A percentile compares a stretch with the other conserved stretches of the same genome.
Conservation (phyloP, 2,113 vertebrate species). For the Tupaia tana region DNA sequence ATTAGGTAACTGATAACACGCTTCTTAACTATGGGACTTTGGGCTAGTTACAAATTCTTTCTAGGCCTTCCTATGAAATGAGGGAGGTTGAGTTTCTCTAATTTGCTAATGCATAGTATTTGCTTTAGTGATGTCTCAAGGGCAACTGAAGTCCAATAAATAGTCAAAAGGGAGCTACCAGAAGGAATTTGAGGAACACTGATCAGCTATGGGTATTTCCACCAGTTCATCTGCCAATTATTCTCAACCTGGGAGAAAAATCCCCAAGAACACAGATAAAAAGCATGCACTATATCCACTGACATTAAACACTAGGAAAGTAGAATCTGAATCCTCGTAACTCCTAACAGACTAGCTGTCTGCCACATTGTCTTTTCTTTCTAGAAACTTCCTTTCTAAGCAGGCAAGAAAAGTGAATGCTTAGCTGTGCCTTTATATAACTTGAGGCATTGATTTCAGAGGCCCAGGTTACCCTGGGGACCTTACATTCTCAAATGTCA, state of each 20-base stretch:
- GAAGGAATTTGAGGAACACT: background rate
- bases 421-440: background rate
- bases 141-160: background rate
- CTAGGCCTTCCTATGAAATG: slow-evolving; percentile 22
- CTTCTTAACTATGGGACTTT: background rate
- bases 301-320: background rate
- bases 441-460: background rate
- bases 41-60: background rate
- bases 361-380: background rate
- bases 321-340: background rate
- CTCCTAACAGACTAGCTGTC: background rate
- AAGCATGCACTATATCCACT: background rate
- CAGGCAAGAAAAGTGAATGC: background rate
- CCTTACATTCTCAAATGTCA: background rate
- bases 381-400: slow-evolving; percentile 42
- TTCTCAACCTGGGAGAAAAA: background rate
- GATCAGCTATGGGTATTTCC: background rate
- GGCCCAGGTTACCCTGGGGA: background rate
- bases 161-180: slow-evolving; percentile 2
- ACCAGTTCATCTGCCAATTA: background rate
- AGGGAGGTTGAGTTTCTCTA: background rate
- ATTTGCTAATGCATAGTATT: background rate
- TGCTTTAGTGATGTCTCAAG: slow-evolving; percentile 8
- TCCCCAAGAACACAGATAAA: background rate
- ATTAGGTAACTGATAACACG: background rate